These are phyloP conservation scores for Antechinus stuartii DNA, from an alignment of 2,113 vertebrate genomes.

Conservation along the genomic window DNA sequence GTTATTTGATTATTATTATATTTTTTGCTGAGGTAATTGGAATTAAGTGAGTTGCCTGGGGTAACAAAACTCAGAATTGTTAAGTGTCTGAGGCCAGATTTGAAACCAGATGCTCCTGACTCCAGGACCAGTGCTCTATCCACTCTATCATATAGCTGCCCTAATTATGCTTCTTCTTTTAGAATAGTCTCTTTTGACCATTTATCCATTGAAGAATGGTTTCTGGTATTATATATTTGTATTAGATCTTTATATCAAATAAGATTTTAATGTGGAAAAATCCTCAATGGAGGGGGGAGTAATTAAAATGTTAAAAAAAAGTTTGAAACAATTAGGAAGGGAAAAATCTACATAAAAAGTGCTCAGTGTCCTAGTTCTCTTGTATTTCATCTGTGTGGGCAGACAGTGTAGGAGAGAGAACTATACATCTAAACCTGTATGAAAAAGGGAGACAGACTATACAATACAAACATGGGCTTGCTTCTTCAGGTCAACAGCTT, in stretches of 20 bases:
- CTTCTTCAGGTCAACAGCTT: background rate
- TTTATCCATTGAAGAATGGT: background rate
- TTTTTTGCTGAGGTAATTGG: no score
- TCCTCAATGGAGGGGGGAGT: background rate
- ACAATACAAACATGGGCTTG: background rate
- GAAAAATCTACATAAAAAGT: background rate
- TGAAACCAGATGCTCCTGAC: no score
- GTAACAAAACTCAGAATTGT: no score
- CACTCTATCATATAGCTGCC: background rate
- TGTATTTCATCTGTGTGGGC: background rate
- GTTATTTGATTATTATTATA: background rate
- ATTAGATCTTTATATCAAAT: background rate
- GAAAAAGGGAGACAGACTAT: background rate
- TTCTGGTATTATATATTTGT: background rate
- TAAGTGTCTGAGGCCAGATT: no score
- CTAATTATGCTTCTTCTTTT: background rate
- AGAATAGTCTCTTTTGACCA: background rate
- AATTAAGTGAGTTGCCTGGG: no score
- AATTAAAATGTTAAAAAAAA: background rate
- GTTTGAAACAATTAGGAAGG: background rate
- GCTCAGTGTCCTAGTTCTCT: background rate
- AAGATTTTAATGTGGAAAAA: background rate
- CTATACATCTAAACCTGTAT: background rate
- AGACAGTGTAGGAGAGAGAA: background rate
- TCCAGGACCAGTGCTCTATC: no score